Evolutionary conservation across 2,113 vertebrate genomes (phyloP), one percentile per base, ranked within the genome.

Genomic region (Neogale vison): DNA sequence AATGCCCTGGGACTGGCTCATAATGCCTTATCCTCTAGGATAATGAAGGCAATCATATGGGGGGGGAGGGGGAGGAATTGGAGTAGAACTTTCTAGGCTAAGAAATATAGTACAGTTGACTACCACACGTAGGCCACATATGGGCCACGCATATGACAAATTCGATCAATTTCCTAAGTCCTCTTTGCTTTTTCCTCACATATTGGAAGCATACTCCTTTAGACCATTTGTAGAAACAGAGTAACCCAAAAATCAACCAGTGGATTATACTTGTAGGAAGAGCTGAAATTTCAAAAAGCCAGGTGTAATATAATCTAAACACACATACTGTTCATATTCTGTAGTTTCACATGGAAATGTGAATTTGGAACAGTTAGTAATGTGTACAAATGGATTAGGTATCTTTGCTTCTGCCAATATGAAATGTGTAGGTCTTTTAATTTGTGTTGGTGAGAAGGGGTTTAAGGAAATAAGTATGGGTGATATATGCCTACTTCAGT

Each of bases 381-480:
- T 81, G 6, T 79, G 57, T 95, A 45, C 10, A 81, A 61, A 55
- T n/a, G 47, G 23, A 45, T 88, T 96, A 31, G 67, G 79, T 76
- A 17, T 10, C 39, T 95, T 94, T 77, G 57, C 24, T 98, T 1
- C 24, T 98, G 39, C 71, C 55, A 97, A 59, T 3, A 88, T 23
- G 39, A 90, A 96, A 97, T 91, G 2, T 79, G 81, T 88, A 52
- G 47, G 20, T 50, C n/a, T 93, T 93, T 80, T 93, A 69, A 87
- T 17, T 72, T 97, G 47, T 69, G 11, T 79, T 57, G 85, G 31
- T 52, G 34, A 92, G 29, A 34, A 80, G 52, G 21, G 18, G 18
- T 61, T 55, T 85, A 88, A 84, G n/a, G 18, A 87, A 96, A 65
- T 55, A 5, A 92, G 1, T 9, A 42, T 42, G 47, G 7, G 4